Evolutionary conservation across 2,113 vertebrate species (phyloP), one percentile per base, ranked within the genome.

Genomic region (Tapirus terrestris): DNA sequence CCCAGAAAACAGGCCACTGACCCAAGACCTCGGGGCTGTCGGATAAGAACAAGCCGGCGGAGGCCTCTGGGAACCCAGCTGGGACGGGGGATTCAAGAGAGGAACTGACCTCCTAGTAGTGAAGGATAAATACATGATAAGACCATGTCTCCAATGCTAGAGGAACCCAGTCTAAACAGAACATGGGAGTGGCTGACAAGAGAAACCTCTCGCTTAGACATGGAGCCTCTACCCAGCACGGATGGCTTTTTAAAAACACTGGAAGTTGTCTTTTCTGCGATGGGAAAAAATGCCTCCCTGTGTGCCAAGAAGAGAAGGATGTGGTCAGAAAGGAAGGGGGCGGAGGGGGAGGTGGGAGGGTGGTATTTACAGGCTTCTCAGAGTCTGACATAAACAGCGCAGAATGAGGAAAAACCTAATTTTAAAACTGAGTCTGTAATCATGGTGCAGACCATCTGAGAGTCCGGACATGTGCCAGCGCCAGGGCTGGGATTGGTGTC

Each of bases 391-490:
- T 72, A 93, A 96, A 97, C 94, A 96, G 90, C 84, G 65, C 92
- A 92, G 92, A 39, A 84, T 39, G 87, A 92, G 94, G 94, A 77
- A 93, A 89, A 73, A 36, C 87, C 97, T 96, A 84, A 87, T 96
- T 97, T 95, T 96, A 97, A 96, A 94, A 53, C 97, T 90, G 76
- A 90, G 83, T 95, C 90, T 98, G 95, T 92, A 97, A 96, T 98
- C 88, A 53, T 36, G 48, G 80, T 27, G n/a, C 18, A 61, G 81
- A 91, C 79, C 84, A 36, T 94, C 92, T 84, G 89, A 94, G 92
- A 70, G 75, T 14, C 1, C 3, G 97, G 75, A 16, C 1, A 0
- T 1, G 5, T 4, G 43, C 94, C 95, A 84, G 90, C 4, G 1
- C 53, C 6, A 0, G 2, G 94, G 58, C 92, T 86, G 83, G 82